phyloP scores from a whole-genome alignment of 1,140 invertebrate species.

The Leptopilina boulardi region DNA sequence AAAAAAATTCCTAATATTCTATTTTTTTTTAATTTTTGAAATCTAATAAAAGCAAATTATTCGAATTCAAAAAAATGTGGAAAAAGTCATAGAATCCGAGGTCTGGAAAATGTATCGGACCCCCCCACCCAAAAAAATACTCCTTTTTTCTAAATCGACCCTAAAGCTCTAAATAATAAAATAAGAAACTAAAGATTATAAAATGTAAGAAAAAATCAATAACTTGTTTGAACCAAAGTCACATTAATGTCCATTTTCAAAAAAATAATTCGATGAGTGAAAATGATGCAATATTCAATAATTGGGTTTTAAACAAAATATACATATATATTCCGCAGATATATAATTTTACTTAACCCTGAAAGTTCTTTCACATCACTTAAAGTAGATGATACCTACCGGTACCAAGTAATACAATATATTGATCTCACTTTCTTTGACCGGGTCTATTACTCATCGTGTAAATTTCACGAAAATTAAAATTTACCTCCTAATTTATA shows the following conservation, averaged over 20 bases:
- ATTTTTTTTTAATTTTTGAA: no score
- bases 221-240: neutral
- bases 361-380: slow-evolving; percentile 55
- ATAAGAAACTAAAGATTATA: neutral
- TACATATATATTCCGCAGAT: neutral
- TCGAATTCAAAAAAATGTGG: no score
- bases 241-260: neutral
- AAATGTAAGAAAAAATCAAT: slow-evolving; percentile 8
- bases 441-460: slow-evolving; percentile 6
- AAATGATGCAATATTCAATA: slow-evolving; percentile 10
- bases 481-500: neutral
- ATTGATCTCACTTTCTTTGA: slow-evolving; percentile 59
- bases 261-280: slow-evolving; percentile 16
- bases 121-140: no score
- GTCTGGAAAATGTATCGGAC: no score
- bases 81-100: no score
- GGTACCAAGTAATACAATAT: slow-evolving; percentile 57
- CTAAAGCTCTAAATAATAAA: no score
- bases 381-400: slow-evolving; percentile 54
- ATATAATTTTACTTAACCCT: slow-evolving; percentile 56
- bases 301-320: slow-evolving; percentile 35
- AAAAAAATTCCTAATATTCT: no score
- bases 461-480: slow-evolving; percentile 1
- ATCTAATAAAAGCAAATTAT: no score
- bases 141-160: no score